Evolutionary conservation across 2,113 vertebrate species (phyloP).

Genomic region (Reinhardtius hippoglossoides): DNA sequence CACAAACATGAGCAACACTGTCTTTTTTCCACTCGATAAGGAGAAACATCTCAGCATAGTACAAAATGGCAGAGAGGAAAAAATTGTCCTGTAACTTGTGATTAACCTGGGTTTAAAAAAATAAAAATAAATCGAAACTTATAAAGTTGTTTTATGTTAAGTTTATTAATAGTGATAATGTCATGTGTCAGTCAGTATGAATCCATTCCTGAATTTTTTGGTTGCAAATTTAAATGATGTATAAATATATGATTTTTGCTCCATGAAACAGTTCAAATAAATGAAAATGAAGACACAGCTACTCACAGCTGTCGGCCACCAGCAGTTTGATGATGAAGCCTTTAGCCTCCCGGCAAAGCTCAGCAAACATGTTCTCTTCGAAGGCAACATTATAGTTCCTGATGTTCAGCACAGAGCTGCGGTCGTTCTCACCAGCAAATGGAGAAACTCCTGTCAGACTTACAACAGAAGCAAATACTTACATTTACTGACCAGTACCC

Average conservation of each 20-base stretch:
- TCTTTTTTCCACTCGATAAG: too few relatives aligned
- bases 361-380: slow-evolving; percentile 93
- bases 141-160: too few relatives aligned
- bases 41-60: not conserved
- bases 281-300: not conserved
- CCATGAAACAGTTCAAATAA: not conserved
- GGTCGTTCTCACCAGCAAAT: slow-evolving; percentile 94
- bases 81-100: too few relatives aligned
- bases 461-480: slow-evolving; percentile 19
- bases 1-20: too few relatives aligned
- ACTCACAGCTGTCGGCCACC: slow-evolving; percentile 95
- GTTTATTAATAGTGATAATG: not conserved
- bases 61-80: too few relatives aligned
- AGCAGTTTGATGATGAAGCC: slow-evolving; percentile 98
- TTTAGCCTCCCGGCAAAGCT: slow-evolving; percentile 92
- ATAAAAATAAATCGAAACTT: too few relatives aligned
- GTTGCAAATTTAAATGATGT: too few relatives aligned
- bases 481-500: not conserved
- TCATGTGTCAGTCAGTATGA: not conserved
- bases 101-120: too few relatives aligned
- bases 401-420: slow-evolving; percentile 93
- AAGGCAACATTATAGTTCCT: slow-evolving; percentile 96
- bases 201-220: too few relatives aligned
- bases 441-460: slow-evolving; percentile 96
- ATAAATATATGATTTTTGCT: too few relatives aligned